These are phyloP conservation scores for Sminthopsis crassicaudata DNA, from an alignment of 2,113 vertebrate genomes.

Conservation along the genomic window DNA sequence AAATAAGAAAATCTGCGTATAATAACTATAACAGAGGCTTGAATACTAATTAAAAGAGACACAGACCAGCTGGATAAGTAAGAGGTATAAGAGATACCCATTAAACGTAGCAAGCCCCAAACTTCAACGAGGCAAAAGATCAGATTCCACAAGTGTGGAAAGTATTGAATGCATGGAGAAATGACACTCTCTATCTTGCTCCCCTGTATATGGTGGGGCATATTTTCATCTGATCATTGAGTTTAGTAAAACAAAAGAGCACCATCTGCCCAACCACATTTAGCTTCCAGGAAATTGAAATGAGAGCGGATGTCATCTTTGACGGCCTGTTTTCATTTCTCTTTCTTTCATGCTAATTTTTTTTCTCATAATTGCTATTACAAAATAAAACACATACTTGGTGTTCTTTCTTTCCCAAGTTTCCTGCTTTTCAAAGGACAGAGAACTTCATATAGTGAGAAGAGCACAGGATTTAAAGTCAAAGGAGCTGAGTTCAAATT, in stretches of 20 bases:
- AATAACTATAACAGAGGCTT: background rate
- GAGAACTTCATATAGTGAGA: background rate
- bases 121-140: background rate
- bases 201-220: constrained; percentile 47
- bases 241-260: constrained; percentile 84
- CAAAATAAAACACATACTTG: constrained; percentile 61
- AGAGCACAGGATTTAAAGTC: background rate
- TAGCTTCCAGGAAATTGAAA: constrained; percentile 88
- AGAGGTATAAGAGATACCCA: background rate
- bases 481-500: background rate
- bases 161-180: background rate
- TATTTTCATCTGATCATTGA: constrained; percentile 81
- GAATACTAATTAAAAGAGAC: background rate
- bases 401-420: background rate
- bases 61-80: background rate
- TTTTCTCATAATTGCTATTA: constrained; percentile 71
- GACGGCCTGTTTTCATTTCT: constrained; percentile 78
- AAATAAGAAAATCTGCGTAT: background rate
- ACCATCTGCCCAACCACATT: constrained; percentile 86
- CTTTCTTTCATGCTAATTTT: constrained; percentile 79
- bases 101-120: background rate
- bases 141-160: constrained; percentile 29
- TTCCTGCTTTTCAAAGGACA: background rate
- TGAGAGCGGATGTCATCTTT: constrained; percentile 88
- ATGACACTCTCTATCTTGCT: constrained; percentile 53